These are phyloP conservation scores for Proctacanthus coquilletti DNA, from an alignment of 1,140 invertebrate genomes.

Conservation along the genomic window DNA sequence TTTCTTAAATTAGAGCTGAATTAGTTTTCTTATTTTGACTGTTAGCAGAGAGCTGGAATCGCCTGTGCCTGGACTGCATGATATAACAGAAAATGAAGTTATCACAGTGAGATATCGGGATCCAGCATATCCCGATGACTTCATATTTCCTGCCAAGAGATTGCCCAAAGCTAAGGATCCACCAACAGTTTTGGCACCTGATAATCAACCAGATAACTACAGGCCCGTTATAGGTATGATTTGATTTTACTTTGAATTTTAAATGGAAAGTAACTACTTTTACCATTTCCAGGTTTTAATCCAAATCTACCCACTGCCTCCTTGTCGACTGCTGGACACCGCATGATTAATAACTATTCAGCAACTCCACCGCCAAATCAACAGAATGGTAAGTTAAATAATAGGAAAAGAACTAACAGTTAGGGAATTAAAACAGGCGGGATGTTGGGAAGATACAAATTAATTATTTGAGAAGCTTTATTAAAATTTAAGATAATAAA, in stretches of 20 bases:
- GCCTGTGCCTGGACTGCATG: slow-evolving; percentile 48
- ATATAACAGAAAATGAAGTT: slow-evolving; percentile 39
- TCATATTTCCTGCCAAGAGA: slow-evolving; percentile 60
- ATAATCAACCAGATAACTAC: slow-evolving; percentile 46
- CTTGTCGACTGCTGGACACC: slow-evolving; percentile 47
- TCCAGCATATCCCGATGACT: slow-evolving; percentile 59
- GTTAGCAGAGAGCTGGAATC: slow-evolving; percentile 41
- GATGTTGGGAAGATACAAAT: too few relatives aligned
- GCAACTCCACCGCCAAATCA: too few relatives aligned
- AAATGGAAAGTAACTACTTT: slow-evolving; percentile 5
- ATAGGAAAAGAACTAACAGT: too few relatives aligned
- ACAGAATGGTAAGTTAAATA: too few relatives aligned
- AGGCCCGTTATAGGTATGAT: slow-evolving; percentile 50
- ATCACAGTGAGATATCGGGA: slow-evolving; percentile 64
- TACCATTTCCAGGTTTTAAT: slow-evolving; percentile 35
- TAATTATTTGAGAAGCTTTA: too few relatives aligned
- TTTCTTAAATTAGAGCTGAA: too few relatives aligned
- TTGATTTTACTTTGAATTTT: not conserved
- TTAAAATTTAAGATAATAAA: too few relatives aligned
- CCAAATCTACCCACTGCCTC: slow-evolving; percentile 41
- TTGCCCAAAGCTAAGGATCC: slow-evolving; percentile 55
- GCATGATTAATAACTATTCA: slow-evolving; percentile 40
- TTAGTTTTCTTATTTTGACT: too few relatives aligned
- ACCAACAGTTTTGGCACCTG: slow-evolving; percentile 56
- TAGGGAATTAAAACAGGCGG: too few relatives aligned